Evolutionary conservation across 1,140 invertebrate genomes (phyloP).

Genomic region (Melipona quadrifasciata): DNA sequence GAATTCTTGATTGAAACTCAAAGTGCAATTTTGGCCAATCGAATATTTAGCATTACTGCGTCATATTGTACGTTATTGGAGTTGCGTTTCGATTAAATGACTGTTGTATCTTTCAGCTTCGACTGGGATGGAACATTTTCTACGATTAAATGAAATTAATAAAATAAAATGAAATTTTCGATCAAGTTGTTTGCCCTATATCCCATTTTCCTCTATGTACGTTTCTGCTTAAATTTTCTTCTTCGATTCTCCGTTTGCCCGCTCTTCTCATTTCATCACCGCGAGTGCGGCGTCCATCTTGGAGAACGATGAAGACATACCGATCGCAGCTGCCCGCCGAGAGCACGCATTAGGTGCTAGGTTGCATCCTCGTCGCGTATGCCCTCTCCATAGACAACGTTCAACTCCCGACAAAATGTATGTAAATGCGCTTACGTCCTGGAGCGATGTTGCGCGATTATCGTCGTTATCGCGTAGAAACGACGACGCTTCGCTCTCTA

Average conservation of each 20-base stretch:
- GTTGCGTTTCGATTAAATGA: no score
- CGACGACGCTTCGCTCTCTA: conserved; percentile 13
- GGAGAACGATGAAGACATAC: conserved; percentile 67
- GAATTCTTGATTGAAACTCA: no score
- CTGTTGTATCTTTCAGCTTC: no score
- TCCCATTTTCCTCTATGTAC: no score
- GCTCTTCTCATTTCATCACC: conserved; percentile 10
- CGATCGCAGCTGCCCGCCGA: conserved; percentile 66
- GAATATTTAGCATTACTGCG: no score
- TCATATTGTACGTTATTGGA: no score
- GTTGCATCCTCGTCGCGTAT: conserved; percentile 19
- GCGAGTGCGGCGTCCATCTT: conserved; percentile 52
- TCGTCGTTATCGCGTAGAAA: conserved; percentile 53
- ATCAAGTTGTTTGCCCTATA: no score
- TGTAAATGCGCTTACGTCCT: conserved; percentile 47
- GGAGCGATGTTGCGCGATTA: conserved; percentile 54
- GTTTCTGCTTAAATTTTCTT: not conserved
- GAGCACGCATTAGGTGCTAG: conserved; percentile 65
- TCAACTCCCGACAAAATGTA: conserved; percentile 9
- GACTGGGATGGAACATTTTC: no score
- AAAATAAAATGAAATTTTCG: no score
- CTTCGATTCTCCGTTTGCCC: not conserved
- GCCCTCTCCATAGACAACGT: not conserved
- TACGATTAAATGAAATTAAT: no score
- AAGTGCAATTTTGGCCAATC: no score